Percentiles rank a stretch among this genome's conserved stretches.
Evolutionary conservation across 1,140 invertebrate genomes (phyloP).

Genomic region (Orussus abietinus): DNA sequence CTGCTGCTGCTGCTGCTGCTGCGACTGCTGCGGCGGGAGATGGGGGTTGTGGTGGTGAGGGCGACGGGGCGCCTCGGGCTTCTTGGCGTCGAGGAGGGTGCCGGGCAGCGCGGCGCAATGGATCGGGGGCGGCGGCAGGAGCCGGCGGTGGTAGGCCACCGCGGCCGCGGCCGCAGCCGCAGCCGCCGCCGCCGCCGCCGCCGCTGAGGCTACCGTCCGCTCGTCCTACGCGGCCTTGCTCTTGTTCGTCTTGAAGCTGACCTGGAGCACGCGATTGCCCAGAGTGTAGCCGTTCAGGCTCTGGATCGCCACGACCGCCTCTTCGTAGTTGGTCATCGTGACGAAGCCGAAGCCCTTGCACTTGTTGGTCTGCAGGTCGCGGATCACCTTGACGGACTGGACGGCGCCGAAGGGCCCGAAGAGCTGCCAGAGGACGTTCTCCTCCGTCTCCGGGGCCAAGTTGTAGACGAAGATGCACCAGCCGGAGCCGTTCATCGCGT

Average conservation of each 20-base stretch:
- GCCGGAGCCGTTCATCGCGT: conserved; percentile 77
- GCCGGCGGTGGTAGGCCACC: conserved; percentile 7
- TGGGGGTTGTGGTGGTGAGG: conserved; percentile 23
- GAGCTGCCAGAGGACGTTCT: conserved; percentile 97
- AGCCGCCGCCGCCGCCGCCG: conserved; percentile 18
- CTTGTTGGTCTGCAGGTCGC: conserved; percentile 96
- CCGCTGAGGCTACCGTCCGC: conserved; percentile 14
- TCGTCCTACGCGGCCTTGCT: conserved; percentile 78
- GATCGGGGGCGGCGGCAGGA: conserved; percentile 15
- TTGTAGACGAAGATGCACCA: conserved; percentile 99
- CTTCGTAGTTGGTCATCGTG: conserved; percentile 99
- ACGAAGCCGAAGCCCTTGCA: conserved; percentile 99
- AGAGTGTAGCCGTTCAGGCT: conserved; percentile 96
- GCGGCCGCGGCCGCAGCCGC: conserved; percentile 4
- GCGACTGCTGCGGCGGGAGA: conserved; percentile 20
- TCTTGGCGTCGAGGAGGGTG: conserved; percentile 18
- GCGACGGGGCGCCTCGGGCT: conserved; percentile 17
- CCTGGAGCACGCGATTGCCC: conserved; percentile 95
- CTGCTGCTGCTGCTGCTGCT: conserved; percentile 28
- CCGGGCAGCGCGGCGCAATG: conserved; percentile 5
- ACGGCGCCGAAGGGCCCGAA: conserved; percentile 99
- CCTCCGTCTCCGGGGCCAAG: conserved; percentile 95
- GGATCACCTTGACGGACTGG: conserved; percentile 96
- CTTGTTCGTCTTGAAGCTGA: conserved; percentile 96
- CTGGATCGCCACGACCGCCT: conserved; percentile 95